These are phyloP conservation scores for Brachionus rotundiformis DNA, from an alignment of 1,140 invertebrate genomes.

Conservation along the genomic window DNA sequence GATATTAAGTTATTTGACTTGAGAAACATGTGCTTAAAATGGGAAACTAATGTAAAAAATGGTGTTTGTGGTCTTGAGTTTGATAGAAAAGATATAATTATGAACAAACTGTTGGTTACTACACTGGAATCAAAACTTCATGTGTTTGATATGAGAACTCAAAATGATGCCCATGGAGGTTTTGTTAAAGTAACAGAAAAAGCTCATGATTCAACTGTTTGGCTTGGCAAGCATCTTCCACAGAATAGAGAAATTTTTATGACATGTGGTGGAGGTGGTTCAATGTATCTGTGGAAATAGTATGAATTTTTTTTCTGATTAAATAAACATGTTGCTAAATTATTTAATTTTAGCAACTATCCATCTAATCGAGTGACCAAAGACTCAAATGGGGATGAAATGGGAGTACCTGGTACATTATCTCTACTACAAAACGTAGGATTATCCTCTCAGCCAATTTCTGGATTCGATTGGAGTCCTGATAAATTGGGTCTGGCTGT, in stretches of 20 bases:
- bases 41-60: slow-evolving; percentile 90
- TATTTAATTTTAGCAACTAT: slow-evolving; percentile 71
- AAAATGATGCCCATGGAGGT: slow-evolving; percentile 78
- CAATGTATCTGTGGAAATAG: slow-evolving; percentile 90
- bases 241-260: slow-evolving; percentile 92
- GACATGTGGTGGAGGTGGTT: slow-evolving; percentile 83
- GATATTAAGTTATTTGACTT: slow-evolving; percentile 93
- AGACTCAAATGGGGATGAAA: slow-evolving; percentile 71
- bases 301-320: slow-evolving; percentile 61
- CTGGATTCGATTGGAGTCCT: slow-evolving; percentile 83
- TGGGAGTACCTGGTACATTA: slow-evolving; percentile 76
- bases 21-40: slow-evolving; percentile 76
- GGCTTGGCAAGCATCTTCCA: slow-evolving; percentile 81
- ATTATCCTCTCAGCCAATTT: slow-evolving; percentile 83
- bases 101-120: slow-evolving; percentile 91
- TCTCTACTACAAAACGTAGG: slow-evolving; percentile 76
- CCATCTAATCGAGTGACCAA: slow-evolving; percentile 73
- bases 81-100: slow-evolving; percentile 86
- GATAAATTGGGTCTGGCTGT: slow-evolving; percentile 84
- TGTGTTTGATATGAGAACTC: slow-evolving; percentile 82
- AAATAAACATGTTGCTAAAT: no score
- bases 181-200: slow-evolving; percentile 78
- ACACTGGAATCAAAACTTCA: slow-evolving; percentile 89
- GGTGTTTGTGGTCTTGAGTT: slow-evolving; percentile 88
- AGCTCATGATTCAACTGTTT: slow-evolving; percentile 81